Percentiles rank a stretch among this genome's conserved stretches.
phyloP scores from a whole-genome alignment of 2,113 vertebrate species.

The Odocoileus virginianus region DNA sequence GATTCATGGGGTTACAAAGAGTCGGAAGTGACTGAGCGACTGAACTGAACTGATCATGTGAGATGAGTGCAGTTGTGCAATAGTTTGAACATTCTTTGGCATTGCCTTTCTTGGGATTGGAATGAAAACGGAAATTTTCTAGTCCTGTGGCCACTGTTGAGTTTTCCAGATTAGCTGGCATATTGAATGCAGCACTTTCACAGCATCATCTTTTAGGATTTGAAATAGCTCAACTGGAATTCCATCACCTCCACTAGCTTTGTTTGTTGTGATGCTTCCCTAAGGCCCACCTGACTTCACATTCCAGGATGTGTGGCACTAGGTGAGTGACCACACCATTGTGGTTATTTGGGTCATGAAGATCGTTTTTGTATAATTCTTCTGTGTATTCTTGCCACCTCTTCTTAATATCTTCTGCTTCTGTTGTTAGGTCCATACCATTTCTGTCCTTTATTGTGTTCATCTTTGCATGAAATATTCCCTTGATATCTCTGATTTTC shows the following conservation, averaged over 20 bases:
- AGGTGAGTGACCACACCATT: background rate
- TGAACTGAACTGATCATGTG: too few species aligned
- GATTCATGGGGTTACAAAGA: too few species aligned
- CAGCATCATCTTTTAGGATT: background rate
- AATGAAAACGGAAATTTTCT: background rate
- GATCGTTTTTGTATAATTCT: background rate
- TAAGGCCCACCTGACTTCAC: background rate
- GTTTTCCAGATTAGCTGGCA: background rate
- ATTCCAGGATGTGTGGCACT: background rate
- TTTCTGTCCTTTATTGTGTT: background rate
- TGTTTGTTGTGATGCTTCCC: background rate
- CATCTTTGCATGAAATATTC: background rate
- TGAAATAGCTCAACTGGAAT: background rate
- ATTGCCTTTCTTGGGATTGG: background rate
- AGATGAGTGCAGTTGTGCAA: background rate
- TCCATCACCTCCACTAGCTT: background rate
- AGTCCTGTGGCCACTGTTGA: background rate
- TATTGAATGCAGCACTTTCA: background rate
- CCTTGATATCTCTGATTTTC: background rate
- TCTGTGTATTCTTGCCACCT: background rate
- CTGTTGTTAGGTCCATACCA: background rate
- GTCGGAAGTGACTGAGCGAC: too few species aligned
- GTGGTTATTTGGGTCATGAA: background rate
- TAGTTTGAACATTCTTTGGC: background rate
- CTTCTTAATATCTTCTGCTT: background rate